Base-by-base conservation (phyloP, 2,888 invertebrate genomes). In the Spodoptera picta region DNA sequence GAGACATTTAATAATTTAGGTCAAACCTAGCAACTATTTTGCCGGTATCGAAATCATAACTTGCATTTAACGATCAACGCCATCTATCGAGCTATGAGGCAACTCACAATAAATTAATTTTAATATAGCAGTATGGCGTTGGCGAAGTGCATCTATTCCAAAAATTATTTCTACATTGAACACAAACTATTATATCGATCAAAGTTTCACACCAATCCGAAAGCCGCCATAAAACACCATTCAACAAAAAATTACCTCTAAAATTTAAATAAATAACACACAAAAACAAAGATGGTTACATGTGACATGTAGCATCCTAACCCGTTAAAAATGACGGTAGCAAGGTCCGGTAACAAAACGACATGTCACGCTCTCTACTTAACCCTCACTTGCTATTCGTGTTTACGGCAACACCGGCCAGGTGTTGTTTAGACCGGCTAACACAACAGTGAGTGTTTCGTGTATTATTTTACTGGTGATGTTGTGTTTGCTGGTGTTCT, bases 291-390 rank as follows among this genome's bases (percentile, higher is more conserved):
- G 36, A 46, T 76, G 70, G 60, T 51, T 3, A 31, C 47, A 4
- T 73, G 9, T 59, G 45, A 60, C 65, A 83, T 83, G 60, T 75
- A 57, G 47, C 43, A 52, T 54, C 70, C 69, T 71, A 60, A 73
- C 73, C 69, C 74, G 62, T 71, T 75, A 75, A 79, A 80, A 80
- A 78, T 79, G 74, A 80, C 73, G 70, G 62, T 65, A 57, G 59
- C 52, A 31, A 55, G 66, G 65, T 70, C 70, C 61, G 75, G 71
- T 73, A 71, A 73, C 79, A 80, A 85, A 85, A 84, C 78, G 80
- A 76, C 80, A 69, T 75, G 83, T 80, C 80, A 83, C 71, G 77
- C 69, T 73, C 64, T 61, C 59, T 75, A 76, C 76, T 81, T 83
- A 76, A 79, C 83, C 79, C 79, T 75, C 65, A 69, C 71, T 78